phyloP scores from a whole-genome alignment of 1,140 invertebrate species.

The Mylabris phalerata region DNA sequence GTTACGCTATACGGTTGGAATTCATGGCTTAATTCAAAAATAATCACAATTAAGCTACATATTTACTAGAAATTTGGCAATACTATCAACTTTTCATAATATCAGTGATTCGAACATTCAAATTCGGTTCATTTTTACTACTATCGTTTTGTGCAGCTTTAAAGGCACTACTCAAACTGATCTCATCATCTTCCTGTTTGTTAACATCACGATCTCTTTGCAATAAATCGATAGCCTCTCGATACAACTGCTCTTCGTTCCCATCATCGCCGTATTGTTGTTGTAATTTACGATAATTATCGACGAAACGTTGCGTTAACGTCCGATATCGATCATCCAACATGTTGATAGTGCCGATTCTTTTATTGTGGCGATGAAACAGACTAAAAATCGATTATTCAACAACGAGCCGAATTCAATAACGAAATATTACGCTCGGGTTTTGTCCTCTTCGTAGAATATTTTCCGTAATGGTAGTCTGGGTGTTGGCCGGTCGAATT shows the following conservation, averaged over 20 bases:
- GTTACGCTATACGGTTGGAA: too few relatives aligned
- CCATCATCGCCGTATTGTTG: constrained; percentile 42
- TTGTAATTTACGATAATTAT: constrained; percentile 50
- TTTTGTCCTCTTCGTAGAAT: constrained; percentile 78
- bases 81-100: too few relatives aligned
- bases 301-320: constrained; percentile 52
- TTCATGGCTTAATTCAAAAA: too few relatives aligned
- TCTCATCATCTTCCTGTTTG: constrained; percentile 14
- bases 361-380: constrained; percentile 52
- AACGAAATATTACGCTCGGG: constrained; percentile 64
- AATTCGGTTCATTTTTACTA: too few relatives aligned
- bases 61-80: too few relatives aligned
- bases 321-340: constrained; percentile 44
- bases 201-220: constrained; percentile 28
- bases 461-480: constrained; percentile 57
- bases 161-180: constrained; percentile 34
- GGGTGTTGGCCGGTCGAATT: constrained; percentile 56
- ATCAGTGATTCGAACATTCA: too few relatives aligned
- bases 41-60: too few relatives aligned
- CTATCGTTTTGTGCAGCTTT: constrained; percentile 22
- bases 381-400: constrained; percentile 45
- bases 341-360: constrained; percentile 47
- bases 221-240: constrained; percentile 42
- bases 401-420: constrained; percentile 8
- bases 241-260: constrained; percentile 45